phyloP scores from a whole-genome alignment of 2,113 vertebrate genomes.

The Oncorhynchus gorbuscha region DNA sequence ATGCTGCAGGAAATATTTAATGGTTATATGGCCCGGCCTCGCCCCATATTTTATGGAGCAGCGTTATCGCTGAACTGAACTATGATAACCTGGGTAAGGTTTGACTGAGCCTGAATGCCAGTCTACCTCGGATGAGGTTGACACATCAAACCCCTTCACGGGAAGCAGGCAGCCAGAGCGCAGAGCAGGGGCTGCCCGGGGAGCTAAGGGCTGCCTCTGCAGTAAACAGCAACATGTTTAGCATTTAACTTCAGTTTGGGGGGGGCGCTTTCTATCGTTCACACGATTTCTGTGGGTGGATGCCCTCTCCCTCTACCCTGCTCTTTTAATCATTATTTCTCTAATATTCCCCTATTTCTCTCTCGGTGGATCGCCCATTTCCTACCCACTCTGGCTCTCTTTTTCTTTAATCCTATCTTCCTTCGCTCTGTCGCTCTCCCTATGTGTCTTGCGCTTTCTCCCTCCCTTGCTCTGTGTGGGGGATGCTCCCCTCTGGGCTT shows the following conservation, averaged over 20 bases:
- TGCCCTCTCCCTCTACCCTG: neutral
- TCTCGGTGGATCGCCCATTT: neutral
- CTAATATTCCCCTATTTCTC: neutral
- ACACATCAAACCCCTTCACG: neutral
- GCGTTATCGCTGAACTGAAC: slow-evolving; percentile 5
- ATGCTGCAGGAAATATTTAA: neutral
- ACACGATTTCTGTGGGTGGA: neutral
- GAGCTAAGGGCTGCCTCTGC: slow-evolving; percentile 28
- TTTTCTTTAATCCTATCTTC: neutral
- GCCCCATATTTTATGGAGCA: neutral
- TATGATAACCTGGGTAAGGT: slow-evolving; percentile 18
- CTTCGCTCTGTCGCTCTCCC: slow-evolving; percentile 13
- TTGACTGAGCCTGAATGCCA: no score
- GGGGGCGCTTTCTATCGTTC: slow-evolving; percentile 13
- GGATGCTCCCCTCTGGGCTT: neutral
- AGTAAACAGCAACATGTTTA: slow-evolving; percentile 48
- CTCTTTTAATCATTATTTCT: slow-evolving; percentile 4
- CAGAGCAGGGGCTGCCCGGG: slow-evolving; percentile 30
- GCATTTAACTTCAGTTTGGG: slow-evolving; percentile 51
- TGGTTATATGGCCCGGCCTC: neutral
- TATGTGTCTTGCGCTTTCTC: neutral
- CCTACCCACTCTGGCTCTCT: slow-evolving; percentile 7
- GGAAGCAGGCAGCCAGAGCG: slow-evolving; percentile 16
- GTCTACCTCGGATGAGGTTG: neutral
- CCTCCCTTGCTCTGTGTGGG: neutral